Evolutionary conservation across 2,113 vertebrate genomes (phyloP), one percentile per base, ranked within the genome.

Genomic region (Camelus bactrianus): DNA sequence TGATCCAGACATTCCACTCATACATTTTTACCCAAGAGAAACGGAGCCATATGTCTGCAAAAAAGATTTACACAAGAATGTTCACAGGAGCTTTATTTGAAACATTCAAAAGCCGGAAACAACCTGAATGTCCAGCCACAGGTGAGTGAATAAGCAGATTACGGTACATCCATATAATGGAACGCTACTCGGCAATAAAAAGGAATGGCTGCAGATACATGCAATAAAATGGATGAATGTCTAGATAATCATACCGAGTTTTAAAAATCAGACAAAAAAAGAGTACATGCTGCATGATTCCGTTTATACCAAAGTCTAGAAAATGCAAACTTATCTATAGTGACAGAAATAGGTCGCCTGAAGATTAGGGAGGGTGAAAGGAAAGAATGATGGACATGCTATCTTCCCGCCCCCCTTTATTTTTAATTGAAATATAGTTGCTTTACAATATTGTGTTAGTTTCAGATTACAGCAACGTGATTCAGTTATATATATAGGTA

Each of bases 91-190:
- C 48, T 91, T 87, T 62, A 87, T 50, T 90, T 35, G 38, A 32
- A 92, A 62, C 56, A 56, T 93, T 87, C 32, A 83, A 91, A 96
- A 91, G 35, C 28, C 69, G 42, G 30, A 76, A 86, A 84, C n/a
- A 90, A 83, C 19, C 16, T 20, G 54, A 64, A 70, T 62, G n/a
- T 52, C 52, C 32, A 81, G 20, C 35, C 76, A 86, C 22, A 86
- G 20, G 12, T 64, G 62, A 89, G 11, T 42, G 77, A 89, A 88
- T 28, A 92, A 88, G 24, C 52, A 81, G 42, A 67, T 58, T 10
- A 48, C 52, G 16, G n/a, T 52, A 26, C 48, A 76, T 24, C 52
- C 30, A 62, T 70, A 48, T 11, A 75, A 81, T 24, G 64, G 46
- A 86, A 32, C 14, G 52, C 20, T 58, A 52, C 38, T 89, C 11